These are phyloP conservation scores for Cheiracanthium punctorium DNA, from an alignment of 2,888 invertebrate species.

Conservation along the genomic window DNA sequence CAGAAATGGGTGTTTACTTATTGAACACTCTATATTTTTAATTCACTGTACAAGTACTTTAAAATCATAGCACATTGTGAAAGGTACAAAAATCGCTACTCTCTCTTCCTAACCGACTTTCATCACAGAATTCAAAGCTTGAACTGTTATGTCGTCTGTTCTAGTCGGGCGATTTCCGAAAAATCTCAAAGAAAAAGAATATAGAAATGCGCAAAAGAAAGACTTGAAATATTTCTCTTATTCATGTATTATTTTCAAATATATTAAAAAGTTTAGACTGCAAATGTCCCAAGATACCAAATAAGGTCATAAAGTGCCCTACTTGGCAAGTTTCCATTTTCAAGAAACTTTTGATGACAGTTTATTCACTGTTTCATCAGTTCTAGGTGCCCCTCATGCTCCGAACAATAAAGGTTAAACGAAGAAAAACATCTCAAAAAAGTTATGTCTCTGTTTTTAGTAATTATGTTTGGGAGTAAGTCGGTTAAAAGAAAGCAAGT, in stretches of 20 bases:
- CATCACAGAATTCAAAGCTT: too few species aligned
- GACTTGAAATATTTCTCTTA: background rate
- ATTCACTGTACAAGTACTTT: too few species aligned
- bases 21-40: too few species aligned
- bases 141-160: too few species aligned
- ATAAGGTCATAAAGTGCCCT: slow-evolving; percentile 29
- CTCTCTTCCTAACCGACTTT: too few species aligned
- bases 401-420: slow-evolving; percentile 1
- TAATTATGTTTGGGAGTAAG: background rate
- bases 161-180: too few species aligned
- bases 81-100: too few species aligned
- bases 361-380: slow-evolving; percentile 9
- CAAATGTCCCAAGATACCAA: background rate
- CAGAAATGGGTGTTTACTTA: too few species aligned
- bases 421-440: background rate
- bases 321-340: slow-evolving; percentile 19
- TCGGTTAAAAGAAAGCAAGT: background rate
- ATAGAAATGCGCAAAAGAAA: too few species aligned
- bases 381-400: background rate
- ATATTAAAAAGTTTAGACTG: background rate
- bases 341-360: background rate
- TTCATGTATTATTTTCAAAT: background rate
- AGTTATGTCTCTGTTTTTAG: background rate
- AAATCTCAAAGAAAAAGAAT: too few species aligned
- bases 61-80: too few species aligned